These are phyloP conservation scores for Trichacis sp. DNA, from an alignment of 2,888 invertebrate genomes.

Conservation along the genomic window DNA sequence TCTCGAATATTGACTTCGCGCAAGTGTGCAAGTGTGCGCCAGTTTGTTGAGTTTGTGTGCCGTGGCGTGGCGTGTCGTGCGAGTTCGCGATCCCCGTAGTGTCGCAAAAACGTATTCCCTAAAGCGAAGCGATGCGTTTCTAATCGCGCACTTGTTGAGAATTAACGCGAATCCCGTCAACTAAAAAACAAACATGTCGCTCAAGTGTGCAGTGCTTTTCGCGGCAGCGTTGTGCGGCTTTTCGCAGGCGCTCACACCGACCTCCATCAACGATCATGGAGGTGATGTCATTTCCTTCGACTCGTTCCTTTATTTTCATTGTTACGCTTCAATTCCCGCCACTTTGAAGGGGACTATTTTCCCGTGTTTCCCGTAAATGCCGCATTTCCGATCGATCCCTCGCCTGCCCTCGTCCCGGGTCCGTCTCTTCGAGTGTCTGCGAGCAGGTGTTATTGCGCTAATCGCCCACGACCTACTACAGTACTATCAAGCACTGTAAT, in stretches of 20 bases:
- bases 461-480: too few species aligned
- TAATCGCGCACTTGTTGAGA: conserved; percentile 26
- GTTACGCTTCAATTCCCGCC: conserved; percentile 4
- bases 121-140: conserved; percentile 49
- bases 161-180: conserved; percentile 17
- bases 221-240: conserved; percentile 57
- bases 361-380: too few species aligned
- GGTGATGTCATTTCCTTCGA: conserved; percentile 58
- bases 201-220: conserved; percentile 57
- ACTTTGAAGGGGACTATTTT: too few species aligned
- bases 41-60: too few species aligned
- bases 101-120: conserved; percentile 1
- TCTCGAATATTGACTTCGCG: conserved; percentile 67
- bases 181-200: conserved; percentile 52
- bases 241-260: conserved; percentile 59
- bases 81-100: too few species aligned
- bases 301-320: conserved; percentile 20
- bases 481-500: too few species aligned
- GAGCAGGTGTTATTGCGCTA: too few species aligned
- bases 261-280: conserved; percentile 66
- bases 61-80: conserved; percentile 13
- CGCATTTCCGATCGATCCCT: too few species aligned
- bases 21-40: conserved; percentile 32
- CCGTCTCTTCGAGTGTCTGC: too few species aligned
- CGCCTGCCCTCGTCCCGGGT: background rate